A percentile compares a stretch with the other conserved stretches of the same genome.
Evolutionary conservation across 2,888 invertebrate genomes (phyloP).

Genomic region (Flexamia atlantica): DNA sequence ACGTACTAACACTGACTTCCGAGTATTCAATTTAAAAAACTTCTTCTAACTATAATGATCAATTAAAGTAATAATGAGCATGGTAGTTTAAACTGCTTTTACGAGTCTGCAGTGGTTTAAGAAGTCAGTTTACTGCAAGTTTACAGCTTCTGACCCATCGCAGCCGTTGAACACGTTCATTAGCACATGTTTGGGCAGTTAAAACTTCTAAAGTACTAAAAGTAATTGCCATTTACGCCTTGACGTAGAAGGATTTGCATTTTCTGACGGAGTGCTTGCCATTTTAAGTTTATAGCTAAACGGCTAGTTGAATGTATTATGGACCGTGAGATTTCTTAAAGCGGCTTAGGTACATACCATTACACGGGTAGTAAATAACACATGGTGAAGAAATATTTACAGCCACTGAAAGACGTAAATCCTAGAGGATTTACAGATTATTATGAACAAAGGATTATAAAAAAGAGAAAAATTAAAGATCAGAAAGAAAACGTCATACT

Average conservation of each 20-base stretch:
- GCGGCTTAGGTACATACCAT: background rate
- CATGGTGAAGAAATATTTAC: background rate
- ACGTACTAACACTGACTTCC: no score
- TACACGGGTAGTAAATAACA: background rate
- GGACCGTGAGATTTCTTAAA: background rate
- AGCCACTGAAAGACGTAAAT: no score
- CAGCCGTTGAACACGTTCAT: constrained; percentile 3
- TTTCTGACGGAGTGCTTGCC: constrained; percentile 23
- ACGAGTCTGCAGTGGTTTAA: constrained; percentile 1
- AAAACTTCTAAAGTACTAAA: constrained; percentile 50
- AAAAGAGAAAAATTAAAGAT: no score
- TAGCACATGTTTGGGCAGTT: constrained; percentile 39
- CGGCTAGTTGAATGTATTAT: constrained; percentile 26
- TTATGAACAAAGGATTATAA: no score
- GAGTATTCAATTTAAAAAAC: no score
- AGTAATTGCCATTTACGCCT: constrained; percentile 52
- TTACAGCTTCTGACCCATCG: constrained; percentile 9
- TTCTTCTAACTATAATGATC: no score
- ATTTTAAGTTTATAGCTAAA: constrained; percentile 38
- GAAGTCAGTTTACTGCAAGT: constrained; percentile 3
- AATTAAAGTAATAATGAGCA: no score
- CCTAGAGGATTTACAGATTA: no score
- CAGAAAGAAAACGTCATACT: no score
- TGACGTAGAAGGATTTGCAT: constrained; percentile 35
- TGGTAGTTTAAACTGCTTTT: background rate